Base-by-base conservation (phyloP, 2,113 vertebrate species). In the Dicrurus megarhynchus region DNA sequence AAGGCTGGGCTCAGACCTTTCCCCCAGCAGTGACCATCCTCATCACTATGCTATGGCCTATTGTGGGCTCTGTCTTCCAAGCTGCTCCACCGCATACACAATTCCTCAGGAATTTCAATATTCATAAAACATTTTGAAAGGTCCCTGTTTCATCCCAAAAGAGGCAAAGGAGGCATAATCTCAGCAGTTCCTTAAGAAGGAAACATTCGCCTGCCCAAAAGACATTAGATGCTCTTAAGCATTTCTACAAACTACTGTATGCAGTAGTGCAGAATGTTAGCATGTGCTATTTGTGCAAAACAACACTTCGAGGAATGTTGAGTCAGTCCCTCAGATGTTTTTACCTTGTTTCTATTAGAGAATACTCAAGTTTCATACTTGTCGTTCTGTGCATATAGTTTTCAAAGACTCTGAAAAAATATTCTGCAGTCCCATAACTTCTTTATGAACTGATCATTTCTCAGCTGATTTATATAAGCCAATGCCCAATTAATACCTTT, bases 11-110 rank as follows among this genome's bases (percentile, higher is more conserved):
- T 86, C 27, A 77, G 37, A 22, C 37, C 30, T 16, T 5, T 13
- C 33, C 28, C 79, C 52, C 46, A 57, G 63, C 22, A 77, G 23
- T 5, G 20, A 89, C 50, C 4, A 46, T 3, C 9, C 56, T 20
- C 46, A 65, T 37, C 17, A 5, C 37, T n/a, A 9, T 1, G 5
- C 39, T 46, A 39, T 0, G 0, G 39, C 37, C 42, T 50, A 0
- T 30, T 73, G 7, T 50, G 47, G 73, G n/a, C n/a, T 71, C 75
- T 10, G 11, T 6, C 53, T 56, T 80, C n/a, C 15, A 32, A 84
- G 50, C 28, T 46, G n/a, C 37, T 74, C 33, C 55, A 77, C 4
- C 0, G 0, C 33, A 50, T 4, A 57, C 17, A 35, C 5, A 70
- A 42, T 5, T 81, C 50, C 67, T 74, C 32, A 26, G 49, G 11